Percentiles rank a stretch among this genome's conserved stretches.
These are phyloP conservation scores for Drosophila tripunctata DNA, from an alignment of 2,888 invertebrate genomes.

Conservation along the genomic window DNA sequence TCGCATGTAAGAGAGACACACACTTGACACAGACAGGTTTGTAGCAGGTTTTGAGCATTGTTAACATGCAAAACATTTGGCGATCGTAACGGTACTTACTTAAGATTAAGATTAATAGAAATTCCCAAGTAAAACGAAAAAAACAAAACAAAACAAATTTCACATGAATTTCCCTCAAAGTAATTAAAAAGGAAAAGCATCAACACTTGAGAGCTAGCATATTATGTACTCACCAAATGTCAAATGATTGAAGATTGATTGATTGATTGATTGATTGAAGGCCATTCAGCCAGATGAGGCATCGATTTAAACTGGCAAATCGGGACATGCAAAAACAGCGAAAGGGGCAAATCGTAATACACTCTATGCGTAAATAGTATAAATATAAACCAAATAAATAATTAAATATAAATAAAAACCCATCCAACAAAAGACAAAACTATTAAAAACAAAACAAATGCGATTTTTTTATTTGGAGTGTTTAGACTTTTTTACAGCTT, in stretches of 20 bases:
- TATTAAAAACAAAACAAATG: neutral
- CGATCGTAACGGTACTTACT: slow-evolving; percentile 32
- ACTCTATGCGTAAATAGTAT: slow-evolving; percentile 69
- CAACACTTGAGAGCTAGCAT: slow-evolving; percentile 37
- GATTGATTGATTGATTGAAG: neutral
- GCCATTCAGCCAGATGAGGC: neutral
- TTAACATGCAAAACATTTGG: slow-evolving; percentile 3
- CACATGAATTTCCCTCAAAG: slow-evolving; percentile 7
- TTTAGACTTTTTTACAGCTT: too few species aligned
- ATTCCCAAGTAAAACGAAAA: neutral
- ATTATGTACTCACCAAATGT: slow-evolving; percentile 32
- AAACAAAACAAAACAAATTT: slow-evolving; percentile 1
- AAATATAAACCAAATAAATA: slow-evolving; percentile 67
- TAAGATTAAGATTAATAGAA: slow-evolving; percentile 55
- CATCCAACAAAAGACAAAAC: slow-evolving; percentile 35
- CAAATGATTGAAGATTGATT: slow-evolving; percentile 3
- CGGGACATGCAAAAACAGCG: neutral
- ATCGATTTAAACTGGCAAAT: slow-evolving; percentile 29
- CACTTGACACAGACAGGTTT: slow-evolving; percentile 11
- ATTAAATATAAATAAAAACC: slow-evolving; percentile 68
- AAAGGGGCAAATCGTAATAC: slow-evolving; percentile 7
- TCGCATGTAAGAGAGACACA: slow-evolving; percentile 16
- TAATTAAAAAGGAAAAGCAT: slow-evolving; percentile 15
- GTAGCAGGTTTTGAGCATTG: slow-evolving; percentile 20
- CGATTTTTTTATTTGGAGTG: neutral